Evolutionary conservation across 2,113 vertebrate genomes (phyloP), one percentile per base, ranked within the genome.

Genomic region (Emberiza fucata): DNA sequence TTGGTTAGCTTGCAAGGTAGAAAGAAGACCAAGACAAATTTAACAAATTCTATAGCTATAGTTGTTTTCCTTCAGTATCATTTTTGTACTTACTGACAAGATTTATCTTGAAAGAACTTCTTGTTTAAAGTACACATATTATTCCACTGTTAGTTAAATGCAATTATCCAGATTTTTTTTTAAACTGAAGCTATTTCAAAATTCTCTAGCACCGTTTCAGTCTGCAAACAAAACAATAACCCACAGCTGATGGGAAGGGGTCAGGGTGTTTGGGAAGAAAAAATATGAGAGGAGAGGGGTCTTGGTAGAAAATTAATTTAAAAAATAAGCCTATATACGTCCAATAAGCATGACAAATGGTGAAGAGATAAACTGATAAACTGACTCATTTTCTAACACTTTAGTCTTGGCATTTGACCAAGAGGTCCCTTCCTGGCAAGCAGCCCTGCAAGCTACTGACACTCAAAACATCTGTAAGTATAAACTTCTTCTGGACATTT

Each of bases 401-500:
- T 96, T 12, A 82, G 72, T 65, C 81, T 92, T 96, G 94, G 90
- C 87, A 0, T 93, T 79, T 80, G 86, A 96, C 78, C 94, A 94
- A 94, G 79, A 81, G 45, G 65, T 53, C 82, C 75, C 80, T 94
- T 94, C 60, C 51, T 72, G 44, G 91, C 84, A 93, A 60, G 65
- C 64, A 94, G 66, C 92, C 63, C 81, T 81, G 75, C 63, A 97
- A 97, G 95, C 90, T 94, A 95, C 95, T 14, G 8, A 93, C 70
- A 45, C 94, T 95, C 80, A 81, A 92, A 97, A 97, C 94, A 97
- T 97, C 96, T 96, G 81, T 98, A 98, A 98, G 95, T 93, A 97
- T 97, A 97, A 97, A 97, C 96, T 92, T 93, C 95, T 97, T 91
- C 93, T 94, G 94, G 91, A 97, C 93, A 96, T 97, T 96, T 87